phyloP scores from a whole-genome alignment of 2,797 vertebrate genomes.

The Sebastes itinus region DNA sequence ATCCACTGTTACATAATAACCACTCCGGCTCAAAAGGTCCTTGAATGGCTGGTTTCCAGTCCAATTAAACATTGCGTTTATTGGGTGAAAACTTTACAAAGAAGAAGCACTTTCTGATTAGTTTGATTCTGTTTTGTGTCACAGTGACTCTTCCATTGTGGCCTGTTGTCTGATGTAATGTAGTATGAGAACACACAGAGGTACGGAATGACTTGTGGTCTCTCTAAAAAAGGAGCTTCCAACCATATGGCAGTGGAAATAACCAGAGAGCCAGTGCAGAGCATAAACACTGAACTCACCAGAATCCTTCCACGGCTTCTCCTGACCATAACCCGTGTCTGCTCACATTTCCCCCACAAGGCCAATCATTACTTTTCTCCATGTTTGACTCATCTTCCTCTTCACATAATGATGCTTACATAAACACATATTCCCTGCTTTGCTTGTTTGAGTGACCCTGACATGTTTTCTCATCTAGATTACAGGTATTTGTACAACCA shows the following conservation, averaged over 20 bases:
- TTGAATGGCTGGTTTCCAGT: constrained; percentile 37
- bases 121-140: constrained; percentile 28
- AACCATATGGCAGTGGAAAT: constrained; percentile 42
- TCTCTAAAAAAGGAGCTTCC: not conserved
- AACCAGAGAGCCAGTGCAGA: constrained; percentile 22
- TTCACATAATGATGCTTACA: not conserved
- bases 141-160: constrained; percentile 8
- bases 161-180: constrained; percentile 27
- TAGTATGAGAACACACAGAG: constrained; percentile 23
- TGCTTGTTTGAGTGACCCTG: not conserved
- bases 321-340: not conserved
- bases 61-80: constrained; percentile 37
- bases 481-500: constrained; percentile 92
- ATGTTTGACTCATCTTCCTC: not conserved
- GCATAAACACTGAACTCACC: constrained; percentile 36
- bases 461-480: constrained; percentile 77
- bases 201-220: not conserved
- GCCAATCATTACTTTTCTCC: not conserved
- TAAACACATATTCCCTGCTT: not conserved
- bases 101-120: constrained; percentile 7
- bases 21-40: constrained; percentile 19
- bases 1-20: constrained; percentile 56
- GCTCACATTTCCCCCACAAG: not conserved
- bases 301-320: constrained; percentile 26
- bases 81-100: constrained; percentile 28